Base-by-base conservation (phyloP, 2,888 invertebrate species). In the Lasioglossum pauxillum region DNA sequence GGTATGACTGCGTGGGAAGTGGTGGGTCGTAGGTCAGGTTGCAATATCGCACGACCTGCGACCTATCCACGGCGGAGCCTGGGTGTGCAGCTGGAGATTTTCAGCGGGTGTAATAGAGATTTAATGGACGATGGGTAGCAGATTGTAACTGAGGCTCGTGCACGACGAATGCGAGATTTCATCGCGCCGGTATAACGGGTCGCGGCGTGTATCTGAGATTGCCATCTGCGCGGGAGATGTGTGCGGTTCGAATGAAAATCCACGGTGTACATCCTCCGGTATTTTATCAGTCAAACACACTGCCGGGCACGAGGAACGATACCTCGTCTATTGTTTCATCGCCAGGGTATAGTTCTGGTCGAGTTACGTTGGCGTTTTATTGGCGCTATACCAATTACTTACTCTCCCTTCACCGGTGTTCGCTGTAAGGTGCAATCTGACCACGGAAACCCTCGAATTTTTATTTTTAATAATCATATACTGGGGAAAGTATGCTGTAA, bases 1-100 rank as follows among this genome's bases (percentile, higher is more conserved):
- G 88, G 87, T 91, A 85, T 78, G 87, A 86, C 84, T 86, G 87
- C 91, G 88, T 91, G 89, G 91, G 91, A 91, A 91, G 91, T 74
- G 75, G 49, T 67, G 78, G 88, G 78, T 90, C 85, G 38, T 60
- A 80, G 87, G 90, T 85, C 77, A 79, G 77, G 60, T 79, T 83
- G 78, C 81, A 82, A 85, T 90, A 90, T 87, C 84, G 82, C 81
- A 76, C 83, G 83, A 88, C 86, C 86, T 74, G 10, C 88, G 88
- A 85, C 88, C 85, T 84, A 80, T 81, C 84, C 82, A 88, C 57
- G 82, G 82, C 75, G 60, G 84, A 81, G 78, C 73, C 77, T 64
- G 78, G 53, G 76, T 71, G 46, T 80, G 76, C 89, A 80, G 83
- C 86, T 76, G 83, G 78, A 83, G 87, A 87, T 90, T 90, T 90